These are phyloP conservation scores for Eretmochelys imbricata DNA, from an alignment of 2,113 vertebrate species.

Conservation along the genomic window DNA sequence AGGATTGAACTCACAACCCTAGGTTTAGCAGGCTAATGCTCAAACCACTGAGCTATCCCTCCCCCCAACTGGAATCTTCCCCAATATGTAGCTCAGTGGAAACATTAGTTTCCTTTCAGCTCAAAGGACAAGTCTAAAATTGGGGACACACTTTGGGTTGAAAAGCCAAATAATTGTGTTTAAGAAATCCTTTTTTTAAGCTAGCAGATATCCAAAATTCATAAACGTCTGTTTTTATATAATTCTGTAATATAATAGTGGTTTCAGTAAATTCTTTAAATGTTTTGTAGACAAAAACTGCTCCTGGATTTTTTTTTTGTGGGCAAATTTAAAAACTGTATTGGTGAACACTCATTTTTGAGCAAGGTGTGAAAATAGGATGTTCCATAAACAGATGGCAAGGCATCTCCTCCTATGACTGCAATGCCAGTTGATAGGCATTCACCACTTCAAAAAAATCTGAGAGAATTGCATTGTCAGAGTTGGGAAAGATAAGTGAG, in stretches of 20 bases:
- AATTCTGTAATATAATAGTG: neutral
- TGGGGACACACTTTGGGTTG: neutral
- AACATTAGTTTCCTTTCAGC: neutral
- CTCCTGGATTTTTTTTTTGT: neutral
- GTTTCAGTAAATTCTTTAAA: neutral
- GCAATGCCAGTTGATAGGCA: neutral
- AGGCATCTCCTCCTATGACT: neutral
- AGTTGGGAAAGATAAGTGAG: neutral
- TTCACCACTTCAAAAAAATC: neutral
- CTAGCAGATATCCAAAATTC: neutral
- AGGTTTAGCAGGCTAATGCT: too few relatives aligned
- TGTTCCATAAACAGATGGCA: too few relatives aligned
- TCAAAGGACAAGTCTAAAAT: neutral
- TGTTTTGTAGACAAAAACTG: neutral
- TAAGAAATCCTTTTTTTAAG: neutral
- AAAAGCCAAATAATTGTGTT: neutral
- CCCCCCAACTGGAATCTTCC: neutral
- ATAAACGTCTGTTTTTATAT: neutral
- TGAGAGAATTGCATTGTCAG: neutral
- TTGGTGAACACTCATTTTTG: neutral
- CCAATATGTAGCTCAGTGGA: neutral
- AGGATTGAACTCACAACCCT: too few relatives aligned
- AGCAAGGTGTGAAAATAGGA: neutral
- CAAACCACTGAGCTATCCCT: too few relatives aligned
- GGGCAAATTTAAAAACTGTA: neutral